Evolutionary conservation across 1,140 invertebrate species (phyloP), one percentile per base, ranked within the genome.

Genomic region (Ptiloglossa arizonensis): DNA sequence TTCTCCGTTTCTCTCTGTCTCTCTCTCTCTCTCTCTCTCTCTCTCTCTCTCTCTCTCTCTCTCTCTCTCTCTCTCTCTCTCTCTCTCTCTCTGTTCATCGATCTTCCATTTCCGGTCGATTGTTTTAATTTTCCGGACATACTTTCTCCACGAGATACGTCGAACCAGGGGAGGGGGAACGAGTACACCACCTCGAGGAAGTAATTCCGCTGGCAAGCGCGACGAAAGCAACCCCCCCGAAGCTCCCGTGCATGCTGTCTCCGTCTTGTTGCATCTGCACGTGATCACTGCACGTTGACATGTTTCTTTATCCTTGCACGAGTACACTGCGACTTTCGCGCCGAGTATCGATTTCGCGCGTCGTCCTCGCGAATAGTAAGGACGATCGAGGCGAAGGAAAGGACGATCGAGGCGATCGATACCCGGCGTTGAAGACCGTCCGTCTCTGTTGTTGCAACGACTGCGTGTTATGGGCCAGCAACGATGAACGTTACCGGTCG

Each of bases 221-320:
- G 62, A 78, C 19, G 41, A 81, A 78, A 50, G 57, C 32, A 60
- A 82, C 72, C 80, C 72, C n/a, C 74, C 68, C 46, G 88, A 70
- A 82, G n/a, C 69, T 63, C 75, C 88, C 82, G 69, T 82, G 88
- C 88, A 89, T 84, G 83, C 22, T 83, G 13, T 57, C 38, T 72
- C 54, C 73, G 79, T 73, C 71, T 79, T 80, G 56, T 73, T 85
- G 86, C 81, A 87, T 87, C 72, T 29, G 88, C 87, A 90, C 84
- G 88, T 78, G 59, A 79, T 86, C 87, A 88, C 83, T 87, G 88
- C 87, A 88, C 82, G 85, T 77, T 79, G 79, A 82, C 32, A 85
- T 85, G 71, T 74, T 71, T 87, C 76, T 80, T 70, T 54, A 85
- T 81, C 80, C 76, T 87, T 68, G 87, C 89, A 90, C 89, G 87